Conservation (phyloP, 2,113 vertebrate species). For the Neotoma lepida region DNA sequence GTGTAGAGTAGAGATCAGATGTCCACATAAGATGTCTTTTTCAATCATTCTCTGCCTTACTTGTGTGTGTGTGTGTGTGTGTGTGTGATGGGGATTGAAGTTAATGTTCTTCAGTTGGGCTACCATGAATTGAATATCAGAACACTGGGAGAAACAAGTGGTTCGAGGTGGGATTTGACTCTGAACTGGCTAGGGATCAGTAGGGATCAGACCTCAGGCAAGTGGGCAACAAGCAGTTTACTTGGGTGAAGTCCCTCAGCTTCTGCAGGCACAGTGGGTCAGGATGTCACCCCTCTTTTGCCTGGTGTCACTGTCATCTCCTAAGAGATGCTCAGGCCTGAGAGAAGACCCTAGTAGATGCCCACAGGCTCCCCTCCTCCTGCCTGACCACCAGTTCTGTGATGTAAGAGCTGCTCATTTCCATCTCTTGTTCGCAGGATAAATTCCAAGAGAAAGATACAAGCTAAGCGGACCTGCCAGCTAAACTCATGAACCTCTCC, state of each 20-base stretch:
- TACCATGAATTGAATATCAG: not conserved
- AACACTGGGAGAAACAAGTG: not conserved
- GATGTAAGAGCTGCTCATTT: not conserved
- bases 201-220: not conserved
- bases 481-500: fast-evolving
- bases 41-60: not conserved
- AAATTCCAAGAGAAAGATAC: not conserved
- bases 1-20: not conserved
- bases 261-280: not conserved
- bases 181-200: not conserved
- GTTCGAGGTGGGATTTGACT: not conserved
- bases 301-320: not conserved
- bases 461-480: too few species aligned
- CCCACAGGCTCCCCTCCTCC: not conserved
- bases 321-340: not conserved
- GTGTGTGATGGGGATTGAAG: not conserved
- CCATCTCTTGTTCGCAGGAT: not conserved
- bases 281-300: not conserved
- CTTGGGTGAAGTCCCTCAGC: not conserved
- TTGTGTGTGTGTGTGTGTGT: not conserved
- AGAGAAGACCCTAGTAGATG: too few species aligned
- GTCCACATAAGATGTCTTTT: not conserved
- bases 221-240: not conserved
- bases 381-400: not conserved
- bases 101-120: not conserved